Percentiles rank a stretch among this genome's conserved stretches.
These are phyloP conservation scores for Leucophora obtusa DNA, from an alignment of 2,888 invertebrate genomes.

Conservation along the genomic window DNA sequence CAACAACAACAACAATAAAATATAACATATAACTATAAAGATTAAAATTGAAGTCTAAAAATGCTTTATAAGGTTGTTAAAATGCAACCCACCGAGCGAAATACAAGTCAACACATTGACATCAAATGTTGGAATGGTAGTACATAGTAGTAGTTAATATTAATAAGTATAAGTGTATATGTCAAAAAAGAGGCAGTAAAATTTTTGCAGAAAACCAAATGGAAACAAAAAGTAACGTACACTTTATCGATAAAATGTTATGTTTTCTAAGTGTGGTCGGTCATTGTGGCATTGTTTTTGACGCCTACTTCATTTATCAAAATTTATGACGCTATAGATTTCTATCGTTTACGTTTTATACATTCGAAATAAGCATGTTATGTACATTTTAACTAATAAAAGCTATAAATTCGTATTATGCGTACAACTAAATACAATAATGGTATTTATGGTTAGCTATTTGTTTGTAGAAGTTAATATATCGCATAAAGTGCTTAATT, in stretches of 20 bases:
- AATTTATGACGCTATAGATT: slow-evolving; percentile 52
- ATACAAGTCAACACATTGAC: slow-evolving; percentile 40
- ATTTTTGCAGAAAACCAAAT: background rate
- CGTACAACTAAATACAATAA: background rate
- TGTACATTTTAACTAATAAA: slow-evolving; percentile 51
- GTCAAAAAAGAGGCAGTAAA: background rate
- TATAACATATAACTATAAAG: slow-evolving; percentile 9
- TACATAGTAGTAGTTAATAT: background rate
- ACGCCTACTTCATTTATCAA: slow-evolving; percentile 60
- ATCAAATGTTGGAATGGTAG: slow-evolving; percentile 21
- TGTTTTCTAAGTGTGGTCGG: slow-evolving; percentile 33
- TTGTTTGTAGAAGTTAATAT: too few species aligned
- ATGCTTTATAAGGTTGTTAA: slow-evolving; percentile 17
- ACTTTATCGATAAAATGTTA: slow-evolving; percentile 45
- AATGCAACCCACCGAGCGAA: slow-evolving; percentile 15
- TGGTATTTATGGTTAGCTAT: background rate
- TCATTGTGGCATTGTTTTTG: slow-evolving; percentile 52
- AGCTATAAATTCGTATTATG: slow-evolving; percentile 32
- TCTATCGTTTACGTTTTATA: slow-evolving; percentile 25
- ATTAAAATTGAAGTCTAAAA: slow-evolving; percentile 25
- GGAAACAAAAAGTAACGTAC: background rate
- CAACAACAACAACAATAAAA: background rate
- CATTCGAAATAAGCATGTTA: slow-evolving; percentile 35
- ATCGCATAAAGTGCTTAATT: too few species aligned
- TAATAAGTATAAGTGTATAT: background rate